A percentile compares a stretch with the other conserved stretches of the same genome.
phyloP scores from a whole-genome alignment of 2,113 vertebrate genomes.

The Nipponia nippon region DNA sequence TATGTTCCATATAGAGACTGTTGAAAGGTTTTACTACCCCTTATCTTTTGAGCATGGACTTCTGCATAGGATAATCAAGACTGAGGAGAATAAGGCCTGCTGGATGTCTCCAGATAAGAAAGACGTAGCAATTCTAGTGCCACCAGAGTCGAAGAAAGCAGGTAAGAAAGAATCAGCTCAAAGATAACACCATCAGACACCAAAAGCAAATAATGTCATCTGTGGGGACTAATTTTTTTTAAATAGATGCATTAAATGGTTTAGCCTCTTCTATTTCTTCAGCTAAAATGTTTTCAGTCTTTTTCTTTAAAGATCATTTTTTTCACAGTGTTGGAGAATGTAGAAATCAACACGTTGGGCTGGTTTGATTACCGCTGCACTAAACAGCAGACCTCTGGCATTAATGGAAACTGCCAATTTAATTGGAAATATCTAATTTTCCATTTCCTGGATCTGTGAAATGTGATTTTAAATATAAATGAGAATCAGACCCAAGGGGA shows the following conservation, averaged over 20 bases:
- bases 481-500: neutral
- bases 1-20: neutral
- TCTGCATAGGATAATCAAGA: neutral
- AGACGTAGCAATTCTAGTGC: neutral
- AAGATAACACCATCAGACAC: neutral
- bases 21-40: neutral
- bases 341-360: neutral
- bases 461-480: slow-evolving; percentile 14
- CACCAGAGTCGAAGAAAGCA: neutral
- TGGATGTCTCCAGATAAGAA: neutral
- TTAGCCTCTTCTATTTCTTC: neutral
- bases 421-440: slow-evolving; percentile 9
- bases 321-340: neutral
- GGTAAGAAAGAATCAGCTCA: neutral
- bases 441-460: neutral
- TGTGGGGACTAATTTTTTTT: neutral
- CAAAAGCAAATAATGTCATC: neutral
- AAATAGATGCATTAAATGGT: neutral
- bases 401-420: neutral
- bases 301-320: neutral
- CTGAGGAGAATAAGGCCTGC: neutral
- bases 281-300: neutral
- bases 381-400: neutral
- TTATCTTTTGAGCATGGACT: neutral
- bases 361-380: neutral